Conservation (phyloP, 1,140 invertebrate genomes). For the Zaprionus kolodkinae region DNA sequence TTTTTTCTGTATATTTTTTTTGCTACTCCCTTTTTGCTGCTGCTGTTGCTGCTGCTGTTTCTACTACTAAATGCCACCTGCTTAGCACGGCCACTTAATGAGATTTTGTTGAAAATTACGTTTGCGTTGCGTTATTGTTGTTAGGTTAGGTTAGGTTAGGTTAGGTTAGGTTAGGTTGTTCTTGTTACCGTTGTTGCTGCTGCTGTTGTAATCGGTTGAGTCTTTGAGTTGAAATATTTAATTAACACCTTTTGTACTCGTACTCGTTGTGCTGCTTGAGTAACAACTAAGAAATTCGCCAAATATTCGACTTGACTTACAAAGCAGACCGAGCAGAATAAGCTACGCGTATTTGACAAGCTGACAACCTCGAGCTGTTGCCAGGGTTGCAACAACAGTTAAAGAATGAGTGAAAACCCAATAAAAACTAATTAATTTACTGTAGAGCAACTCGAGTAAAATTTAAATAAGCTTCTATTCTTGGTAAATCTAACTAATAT, state of each 20-base stretch:
- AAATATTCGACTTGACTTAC: slow-evolving; percentile 22
- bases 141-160: neutral
- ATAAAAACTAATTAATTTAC: slow-evolving; percentile 22
- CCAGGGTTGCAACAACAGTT: neutral
- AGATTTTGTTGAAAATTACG: slow-evolving; percentile 74
- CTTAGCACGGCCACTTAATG: slow-evolving; percentile 64
- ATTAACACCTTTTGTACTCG: slow-evolving; percentile 74
- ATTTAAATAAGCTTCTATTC: neutral
- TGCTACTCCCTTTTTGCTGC: slow-evolving; percentile 24
- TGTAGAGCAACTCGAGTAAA: neutral
- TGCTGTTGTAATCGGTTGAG: slow-evolving; percentile 60
- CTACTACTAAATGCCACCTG: slow-evolving; percentile 49
- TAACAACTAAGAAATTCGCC: slow-evolving; percentile 6
- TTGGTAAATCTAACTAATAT: no score
- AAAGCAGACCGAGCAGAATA: slow-evolving; percentile 3
- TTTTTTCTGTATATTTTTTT: slow-evolving; percentile 9
- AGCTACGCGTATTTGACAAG: slow-evolving; percentile 32
- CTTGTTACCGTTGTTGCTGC: slow-evolving; percentile 11
- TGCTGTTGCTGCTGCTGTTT: slow-evolving; percentile 7
- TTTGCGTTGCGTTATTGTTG: slow-evolving; percentile 45
- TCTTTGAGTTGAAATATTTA: slow-evolving; percentile 77
- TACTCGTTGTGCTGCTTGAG: neutral
- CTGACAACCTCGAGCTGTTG: slow-evolving; percentile 20
- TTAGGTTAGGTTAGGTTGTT: slow-evolving; percentile 9
- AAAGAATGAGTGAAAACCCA: neutral